A percentile compares a stretch with the other conserved stretches of the same genome.
Evolutionary conservation across 2,113 vertebrate species (phyloP).

Genomic region (Menidia beryllina): DNA sequence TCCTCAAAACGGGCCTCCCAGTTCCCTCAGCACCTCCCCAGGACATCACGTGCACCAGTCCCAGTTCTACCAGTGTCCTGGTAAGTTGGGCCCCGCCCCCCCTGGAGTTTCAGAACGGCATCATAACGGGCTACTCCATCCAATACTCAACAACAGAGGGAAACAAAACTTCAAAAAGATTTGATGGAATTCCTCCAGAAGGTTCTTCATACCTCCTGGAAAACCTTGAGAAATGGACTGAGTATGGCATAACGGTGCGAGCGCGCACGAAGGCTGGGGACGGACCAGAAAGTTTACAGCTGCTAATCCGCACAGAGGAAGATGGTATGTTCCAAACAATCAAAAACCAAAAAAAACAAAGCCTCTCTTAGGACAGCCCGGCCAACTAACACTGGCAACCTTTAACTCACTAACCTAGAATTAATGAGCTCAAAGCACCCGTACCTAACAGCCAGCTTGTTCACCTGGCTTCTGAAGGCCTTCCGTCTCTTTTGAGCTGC

Average conservation of each 20-base stretch:
- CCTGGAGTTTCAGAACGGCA: constrained; percentile 91
- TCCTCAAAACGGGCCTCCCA: constrained; percentile 85
- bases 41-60: constrained; percentile 94
- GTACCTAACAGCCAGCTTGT: constrained; percentile 44
- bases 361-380: constrained; percentile 40
- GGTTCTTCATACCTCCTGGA: constrained; percentile 91
- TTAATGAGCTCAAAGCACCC: constrained; percentile 35
- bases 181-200: constrained; percentile 87
- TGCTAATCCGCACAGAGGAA: constrained; percentile 97
- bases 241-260: constrained; percentile 92
- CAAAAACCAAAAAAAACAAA: constrained; percentile 60
- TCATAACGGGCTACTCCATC: constrained; percentile 94
- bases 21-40: constrained; percentile 96
- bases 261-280: constrained; percentile 92
- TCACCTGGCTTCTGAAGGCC: constrained; percentile 20
- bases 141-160: constrained; percentile 88
- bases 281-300: constrained; percentile 92
- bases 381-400: constrained; percentile 57
- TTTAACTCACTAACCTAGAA: constrained; percentile 43
- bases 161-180: constrained; percentile 86
- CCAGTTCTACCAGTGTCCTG: constrained; percentile 97
- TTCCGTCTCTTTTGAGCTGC: constrained; percentile 27
- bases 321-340: constrained; percentile 90
- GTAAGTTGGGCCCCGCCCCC: constrained; percentile 97
- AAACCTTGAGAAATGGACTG: constrained; percentile 95